phyloP scores from a whole-genome alignment of 2,113 vertebrate species.

The Nothocercus nigrocapillus region DNA sequence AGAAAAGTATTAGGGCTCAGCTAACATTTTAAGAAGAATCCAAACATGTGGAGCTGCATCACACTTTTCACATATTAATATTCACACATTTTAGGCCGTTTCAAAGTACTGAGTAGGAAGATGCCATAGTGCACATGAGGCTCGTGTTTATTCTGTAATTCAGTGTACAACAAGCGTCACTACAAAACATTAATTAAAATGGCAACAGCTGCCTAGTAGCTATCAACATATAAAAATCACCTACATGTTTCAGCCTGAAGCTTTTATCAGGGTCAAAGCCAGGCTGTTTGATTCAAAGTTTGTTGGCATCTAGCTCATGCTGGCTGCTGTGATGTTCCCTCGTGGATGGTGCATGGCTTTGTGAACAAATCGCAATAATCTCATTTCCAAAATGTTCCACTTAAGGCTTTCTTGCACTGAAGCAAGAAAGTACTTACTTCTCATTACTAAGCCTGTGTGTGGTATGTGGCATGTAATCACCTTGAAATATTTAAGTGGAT shows the following conservation, averaged over 20 bases:
- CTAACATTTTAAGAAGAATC: background rate
- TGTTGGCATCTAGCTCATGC: background rate
- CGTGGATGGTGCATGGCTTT: background rate
- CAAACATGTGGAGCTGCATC: background rate
- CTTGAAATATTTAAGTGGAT: conserved; percentile 41
- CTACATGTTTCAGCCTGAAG: background rate
- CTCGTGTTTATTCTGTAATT: background rate
- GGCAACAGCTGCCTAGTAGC: background rate
- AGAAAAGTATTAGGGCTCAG: background rate
- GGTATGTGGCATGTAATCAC: conserved; percentile 26
- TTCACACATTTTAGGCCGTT: background rate
- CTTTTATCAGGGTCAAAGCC: background rate
- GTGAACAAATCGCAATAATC: background rate
- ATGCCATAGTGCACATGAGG: background rate
- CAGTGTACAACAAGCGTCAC: background rate
- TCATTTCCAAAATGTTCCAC: conserved; percentile 19
- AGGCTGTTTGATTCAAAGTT: background rate
- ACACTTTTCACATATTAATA: background rate
- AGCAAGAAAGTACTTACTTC: conserved; percentile 21
- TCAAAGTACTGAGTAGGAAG: background rate
- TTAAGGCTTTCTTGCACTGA: background rate
- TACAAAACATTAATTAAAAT: background rate
- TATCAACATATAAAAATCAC: background rate
- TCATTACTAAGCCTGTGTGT: background rate
- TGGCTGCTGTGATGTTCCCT: background rate